Base-by-base conservation (phyloP, 2,113 vertebrate species). In the Phaethornis superciliosus region DNA sequence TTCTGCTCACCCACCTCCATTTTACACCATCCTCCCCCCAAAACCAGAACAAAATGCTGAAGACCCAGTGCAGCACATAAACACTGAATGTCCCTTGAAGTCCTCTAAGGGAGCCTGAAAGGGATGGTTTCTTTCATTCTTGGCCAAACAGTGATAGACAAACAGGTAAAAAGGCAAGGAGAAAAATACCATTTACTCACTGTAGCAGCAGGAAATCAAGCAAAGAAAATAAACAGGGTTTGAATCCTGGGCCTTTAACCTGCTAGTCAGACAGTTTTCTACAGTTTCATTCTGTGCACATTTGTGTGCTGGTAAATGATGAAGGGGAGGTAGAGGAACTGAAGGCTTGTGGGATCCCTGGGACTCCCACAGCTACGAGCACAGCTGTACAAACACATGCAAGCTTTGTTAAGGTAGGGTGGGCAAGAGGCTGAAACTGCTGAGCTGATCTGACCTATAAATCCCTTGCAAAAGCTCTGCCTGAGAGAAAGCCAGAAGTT, bases 321-420 rank as follows among this genome's bases (percentile, higher is more conserved):
- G 95, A 97, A 98, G 97, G 97, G 97, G 98, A 97, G 98, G 97
- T 94, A 97, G 94, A 97, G 96, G 96, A 98, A 98, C 97, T 80
- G 94, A 95, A 98, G 95, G 97, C 98, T 98, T 97, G 97, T 97
- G 98, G 97, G 98, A 98, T 98, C 96, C 97, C 85, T 93, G 89
- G 97, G 97, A 98, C 98, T 98, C 98, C 98, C 98, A 98, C 98
- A 98, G 98, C 97, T 98, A 98, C 83, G 81, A 97, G 98, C 92
- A 98, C 99, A 99, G 99, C 99, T 99, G 99, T 99, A 98, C 98
- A 99, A 99, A 99, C 98, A 99, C 71, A 97, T 77, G n/a, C 95
- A 96, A 96, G 97, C 98, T 99, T 98, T 99, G 98, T 98, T 98
- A 98, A 98, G 98, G 98, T 98, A 98, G 97, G 96, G 98, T 98